A percentile compares a stretch with the other conserved stretches of the same genome.
Conservation (phyloP, 2,888 invertebrate species). For the Eristalinus aeneus region DNA sequence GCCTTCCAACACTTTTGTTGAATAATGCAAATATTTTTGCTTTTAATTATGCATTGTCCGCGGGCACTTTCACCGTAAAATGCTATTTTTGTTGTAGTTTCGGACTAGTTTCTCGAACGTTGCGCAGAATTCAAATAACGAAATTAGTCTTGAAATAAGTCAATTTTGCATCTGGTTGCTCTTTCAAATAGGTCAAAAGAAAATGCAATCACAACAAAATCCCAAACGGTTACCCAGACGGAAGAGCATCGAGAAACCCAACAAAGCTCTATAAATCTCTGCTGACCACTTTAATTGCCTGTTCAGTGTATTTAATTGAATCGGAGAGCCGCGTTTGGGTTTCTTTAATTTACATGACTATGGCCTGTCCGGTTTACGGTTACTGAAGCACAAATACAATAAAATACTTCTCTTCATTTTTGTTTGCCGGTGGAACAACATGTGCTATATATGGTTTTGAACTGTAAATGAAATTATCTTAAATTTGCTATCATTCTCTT, state of each 20-base stretch:
- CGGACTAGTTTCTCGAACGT: background rate
- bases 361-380: background rate
- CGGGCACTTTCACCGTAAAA: conserved; percentile 13
- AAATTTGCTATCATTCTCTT: background rate
- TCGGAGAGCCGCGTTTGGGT: conserved; percentile 32
- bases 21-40: conserved; percentile 11
- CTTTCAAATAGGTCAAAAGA: conserved; percentile 1
- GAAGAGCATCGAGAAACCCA: background rate
- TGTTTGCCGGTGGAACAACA: background rate
- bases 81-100: background rate
- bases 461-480: conserved; percentile 40
- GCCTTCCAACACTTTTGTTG: conserved; percentile 7
- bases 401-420: background rate
- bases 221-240: background rate
- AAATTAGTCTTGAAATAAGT: background rate
- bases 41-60: conserved; percentile 32
- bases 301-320: conserved; percentile 37
- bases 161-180: background rate
- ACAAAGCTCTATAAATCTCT: conserved; percentile 28
- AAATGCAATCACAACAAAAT: background rate
- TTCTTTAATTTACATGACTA: conserved; percentile 37
- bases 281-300: conserved; percentile 45
- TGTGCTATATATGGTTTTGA: background rate
- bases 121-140: background rate
- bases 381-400: conserved; percentile 11